Percentiles rank a stretch among this genome's conserved stretches.
These are phyloP conservation scores for Linepithema humile DNA, from an alignment of 1,140 invertebrate genomes.

Conservation along the genomic window DNA sequence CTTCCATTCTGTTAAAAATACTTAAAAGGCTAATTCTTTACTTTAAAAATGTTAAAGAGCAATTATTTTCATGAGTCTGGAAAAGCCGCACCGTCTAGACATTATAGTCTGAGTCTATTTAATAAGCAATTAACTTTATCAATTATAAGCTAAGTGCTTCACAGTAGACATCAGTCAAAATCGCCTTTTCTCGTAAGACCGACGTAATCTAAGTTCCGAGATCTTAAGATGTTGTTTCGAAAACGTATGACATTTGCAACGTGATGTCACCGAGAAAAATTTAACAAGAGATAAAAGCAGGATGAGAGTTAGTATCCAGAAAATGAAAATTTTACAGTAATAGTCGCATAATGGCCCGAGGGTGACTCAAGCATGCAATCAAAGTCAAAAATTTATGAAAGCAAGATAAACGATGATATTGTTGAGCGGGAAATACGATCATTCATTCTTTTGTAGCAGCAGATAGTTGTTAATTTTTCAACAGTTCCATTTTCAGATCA, in stretches of 20 bases:
- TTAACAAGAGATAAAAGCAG: neutral
- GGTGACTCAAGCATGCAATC: neutral
- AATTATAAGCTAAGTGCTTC: slow-evolving; percentile 44
- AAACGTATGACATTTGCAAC: neutral
- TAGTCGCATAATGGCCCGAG: slow-evolving; percentile 1
- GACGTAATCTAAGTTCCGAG: slow-evolving; percentile 19
- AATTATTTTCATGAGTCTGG: neutral
- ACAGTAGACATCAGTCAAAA: neutral
- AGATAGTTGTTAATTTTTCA: neutral
- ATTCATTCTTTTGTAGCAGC: neutral
- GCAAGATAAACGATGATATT: neutral
- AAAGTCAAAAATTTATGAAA: slow-evolving; percentile 24
- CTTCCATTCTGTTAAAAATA: neutral
- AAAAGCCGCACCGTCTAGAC: neutral
- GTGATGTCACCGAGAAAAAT: neutral
- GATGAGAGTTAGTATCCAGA: neutral
- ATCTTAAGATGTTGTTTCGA: neutral
- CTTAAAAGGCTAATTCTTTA: neutral
- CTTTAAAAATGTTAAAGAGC: slow-evolving; percentile 2
- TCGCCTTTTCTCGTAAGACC: neutral
- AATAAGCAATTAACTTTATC: slow-evolving; percentile 67
- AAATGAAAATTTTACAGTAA: slow-evolving; percentile 13
- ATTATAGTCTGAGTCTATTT: slow-evolving; percentile 43
- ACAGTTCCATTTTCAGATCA: neutral
- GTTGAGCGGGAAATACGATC: neutral